These are phyloP conservation scores for Pseudococcus viburni DNA, from an alignment of 2,888 invertebrate genomes.

Conservation along the genomic window DNA sequence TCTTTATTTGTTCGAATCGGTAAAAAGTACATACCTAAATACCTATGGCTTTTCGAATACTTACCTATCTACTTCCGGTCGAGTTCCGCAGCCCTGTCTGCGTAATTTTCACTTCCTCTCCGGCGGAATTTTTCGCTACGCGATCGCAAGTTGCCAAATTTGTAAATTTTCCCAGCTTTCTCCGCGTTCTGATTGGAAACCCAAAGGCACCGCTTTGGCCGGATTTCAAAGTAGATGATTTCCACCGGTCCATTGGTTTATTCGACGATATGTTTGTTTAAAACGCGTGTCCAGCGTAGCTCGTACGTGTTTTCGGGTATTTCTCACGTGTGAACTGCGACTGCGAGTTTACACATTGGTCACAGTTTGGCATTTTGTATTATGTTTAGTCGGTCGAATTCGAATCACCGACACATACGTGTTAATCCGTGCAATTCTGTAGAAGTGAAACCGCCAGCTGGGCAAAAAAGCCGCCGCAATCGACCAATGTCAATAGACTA, in stretches of 20 bases:
- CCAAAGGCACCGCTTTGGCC: not conserved
- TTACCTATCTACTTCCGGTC: not conserved
- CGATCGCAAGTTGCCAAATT: not conserved
- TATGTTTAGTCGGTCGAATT: not conserved
- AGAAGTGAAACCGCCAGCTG: slow-evolving; percentile 3
- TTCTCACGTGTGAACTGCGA: not conserved
- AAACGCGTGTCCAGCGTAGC: slow-evolving; percentile 22
- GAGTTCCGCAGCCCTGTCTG: not conserved
- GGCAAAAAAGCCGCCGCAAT: not conserved
- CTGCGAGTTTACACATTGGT: slow-evolving; percentile 33
- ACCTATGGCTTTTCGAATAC: not conserved
- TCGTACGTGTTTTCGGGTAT: not conserved
- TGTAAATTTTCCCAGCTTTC: not conserved
- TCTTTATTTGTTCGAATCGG: not conserved
- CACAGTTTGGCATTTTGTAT: not conserved
- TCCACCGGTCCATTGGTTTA: not conserved
- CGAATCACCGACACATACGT: not conserved
- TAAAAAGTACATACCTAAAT: not conserved
- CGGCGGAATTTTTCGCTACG: not conserved
- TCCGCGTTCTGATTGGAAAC: not conserved
- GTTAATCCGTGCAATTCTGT: slow-evolving; percentile 41
- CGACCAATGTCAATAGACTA: slow-evolving; percentile 2
- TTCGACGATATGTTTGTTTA: not conserved
- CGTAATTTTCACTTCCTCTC: not conserved
- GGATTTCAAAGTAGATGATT: not conserved